Evolutionary conservation across 2,888 invertebrate genomes (phyloP).

Genomic region (Lithophane semibrunnea): DNA sequence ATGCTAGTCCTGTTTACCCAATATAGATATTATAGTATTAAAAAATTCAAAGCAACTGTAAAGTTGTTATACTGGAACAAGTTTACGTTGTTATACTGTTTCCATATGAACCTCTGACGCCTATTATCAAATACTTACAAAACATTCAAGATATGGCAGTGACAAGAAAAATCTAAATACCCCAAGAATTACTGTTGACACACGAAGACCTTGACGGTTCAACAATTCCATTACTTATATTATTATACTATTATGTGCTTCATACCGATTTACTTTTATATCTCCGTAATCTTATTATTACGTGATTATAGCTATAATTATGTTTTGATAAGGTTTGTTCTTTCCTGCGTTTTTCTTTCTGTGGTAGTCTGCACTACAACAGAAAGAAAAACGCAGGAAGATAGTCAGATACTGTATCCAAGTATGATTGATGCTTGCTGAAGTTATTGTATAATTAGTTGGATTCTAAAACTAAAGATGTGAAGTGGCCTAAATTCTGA

Average conservation of each 20-base stretch:
- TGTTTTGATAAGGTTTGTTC: slow-evolving; percentile 49
- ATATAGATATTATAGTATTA: background rate
- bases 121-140: slow-evolving; percentile 30
- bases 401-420: background rate
- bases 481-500: background rate
- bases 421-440: background rate
- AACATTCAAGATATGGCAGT: slow-evolving; percentile 21
- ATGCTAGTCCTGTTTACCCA: background rate
- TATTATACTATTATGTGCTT: slow-evolving; percentile 42
- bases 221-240: slow-evolving; percentile 23
- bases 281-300: slow-evolving; percentile 64
- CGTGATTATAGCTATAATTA: slow-evolving; percentile 59
- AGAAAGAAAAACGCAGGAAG: no score
- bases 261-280: slow-evolving; percentile 60
- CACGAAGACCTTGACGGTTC: slow-evolving; percentile 43
- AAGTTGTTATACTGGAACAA: no score
- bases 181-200: slow-evolving; percentile 34
- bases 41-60: background rate
- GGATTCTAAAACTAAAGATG: background rate
- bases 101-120: background rate
- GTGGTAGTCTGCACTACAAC: no score
- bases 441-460: background rate
- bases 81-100: background rate
- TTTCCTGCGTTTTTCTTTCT: slow-evolving; percentile 9
- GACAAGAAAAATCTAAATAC: slow-evolving; percentile 38